phyloP scores from a whole-genome alignment of 2,888 invertebrate genomes.

The Schrankia costaestrigalis region DNA sequence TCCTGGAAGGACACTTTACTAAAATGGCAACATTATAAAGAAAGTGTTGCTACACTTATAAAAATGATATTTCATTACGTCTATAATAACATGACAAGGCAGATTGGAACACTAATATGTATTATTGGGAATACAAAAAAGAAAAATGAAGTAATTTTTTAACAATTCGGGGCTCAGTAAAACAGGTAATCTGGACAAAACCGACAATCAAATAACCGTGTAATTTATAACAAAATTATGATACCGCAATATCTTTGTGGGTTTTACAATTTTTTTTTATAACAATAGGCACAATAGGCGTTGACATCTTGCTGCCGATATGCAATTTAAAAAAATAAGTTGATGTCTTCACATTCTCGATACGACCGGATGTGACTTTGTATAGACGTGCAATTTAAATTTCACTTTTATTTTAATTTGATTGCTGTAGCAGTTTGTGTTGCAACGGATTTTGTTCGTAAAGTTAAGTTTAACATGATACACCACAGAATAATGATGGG shows the following conservation, averaged over 20 bases:
- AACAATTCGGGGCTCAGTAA: conserved; percentile 61
- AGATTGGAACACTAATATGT: conserved; percentile 63
- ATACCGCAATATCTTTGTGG: conserved; percentile 67
- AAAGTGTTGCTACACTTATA: conserved; percentile 50
- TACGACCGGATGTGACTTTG: conserved; percentile 63
- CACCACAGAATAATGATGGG: too few relatives aligned
- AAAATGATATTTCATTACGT: conserved; percentile 63
- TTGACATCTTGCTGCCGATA: conserved; percentile 70
- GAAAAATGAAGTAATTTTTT: conserved; percentile 73
- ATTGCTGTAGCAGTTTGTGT: conserved; percentile 16
- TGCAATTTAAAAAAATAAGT: conserved; percentile 62
- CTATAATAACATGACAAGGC: conserved; percentile 62
- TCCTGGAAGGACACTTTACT: conserved; percentile 36
- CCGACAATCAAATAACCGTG: conserved; percentile 67
- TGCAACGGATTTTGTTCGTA: too few relatives aligned
- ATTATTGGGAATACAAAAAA: conserved; percentile 65
- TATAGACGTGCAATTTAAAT: conserved; percentile 53
- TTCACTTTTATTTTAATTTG: conserved; percentile 50
- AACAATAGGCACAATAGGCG: conserved; percentile 68
- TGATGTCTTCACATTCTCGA: conserved; percentile 54
- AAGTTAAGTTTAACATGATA: too few relatives aligned
- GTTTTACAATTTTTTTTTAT: conserved; percentile 37
- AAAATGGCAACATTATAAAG: conserved; percentile 37
- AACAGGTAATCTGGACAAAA: conserved; percentile 74
- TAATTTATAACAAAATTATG: conserved; percentile 74